Conservation (phyloP, 2,888 invertebrate genomes). For the Patella caerulea region DNA sequence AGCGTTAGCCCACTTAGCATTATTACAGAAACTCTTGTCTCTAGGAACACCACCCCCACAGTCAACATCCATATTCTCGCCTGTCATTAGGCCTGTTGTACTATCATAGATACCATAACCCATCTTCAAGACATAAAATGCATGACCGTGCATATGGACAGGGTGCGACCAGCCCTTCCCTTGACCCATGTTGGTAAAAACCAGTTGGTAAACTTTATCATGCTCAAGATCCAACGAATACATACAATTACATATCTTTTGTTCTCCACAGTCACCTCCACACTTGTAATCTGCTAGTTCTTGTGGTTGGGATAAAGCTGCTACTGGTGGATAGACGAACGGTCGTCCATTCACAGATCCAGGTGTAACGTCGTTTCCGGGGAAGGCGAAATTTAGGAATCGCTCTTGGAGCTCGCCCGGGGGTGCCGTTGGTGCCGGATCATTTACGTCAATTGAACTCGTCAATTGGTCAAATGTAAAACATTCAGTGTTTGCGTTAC, state of each 20-base stretch:
- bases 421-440: slow-evolving; percentile 27
- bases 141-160: slow-evolving; percentile 63
- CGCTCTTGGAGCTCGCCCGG: slow-evolving; percentile 45
- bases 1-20: slow-evolving; percentile 54
- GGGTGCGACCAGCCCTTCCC: slow-evolving; percentile 58
- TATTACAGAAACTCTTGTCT: slow-evolving; percentile 52
- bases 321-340: slow-evolving; percentile 43
- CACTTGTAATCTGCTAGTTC: slow-evolving; percentile 38
- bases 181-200: slow-evolving; percentile 51
- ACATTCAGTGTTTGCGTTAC: slow-evolving; percentile 29
- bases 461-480: slow-evolving; percentile 35
- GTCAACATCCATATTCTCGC: slow-evolving; percentile 19
- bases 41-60: slow-evolving; percentile 16
- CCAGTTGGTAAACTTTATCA: slow-evolving; percentile 52
- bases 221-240: slow-evolving; percentile 43
- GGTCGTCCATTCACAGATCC: slow-evolving; percentile 54
- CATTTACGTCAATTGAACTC: slow-evolving; percentile 26
- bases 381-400: slow-evolving; percentile 62
- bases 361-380: slow-evolving; percentile 44
- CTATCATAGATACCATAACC: slow-evolving; percentile 39
- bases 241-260: slow-evolving; percentile 53
- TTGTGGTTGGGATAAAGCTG: slow-evolving; percentile 48
- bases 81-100: slow-evolving; percentile 22
- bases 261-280: slow-evolving; percentile 42
- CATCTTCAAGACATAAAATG: slow-evolving; percentile 60